Evolutionary conservation across 2,888 invertebrate genomes (phyloP).

Genomic region (Anodontia alba): DNA sequence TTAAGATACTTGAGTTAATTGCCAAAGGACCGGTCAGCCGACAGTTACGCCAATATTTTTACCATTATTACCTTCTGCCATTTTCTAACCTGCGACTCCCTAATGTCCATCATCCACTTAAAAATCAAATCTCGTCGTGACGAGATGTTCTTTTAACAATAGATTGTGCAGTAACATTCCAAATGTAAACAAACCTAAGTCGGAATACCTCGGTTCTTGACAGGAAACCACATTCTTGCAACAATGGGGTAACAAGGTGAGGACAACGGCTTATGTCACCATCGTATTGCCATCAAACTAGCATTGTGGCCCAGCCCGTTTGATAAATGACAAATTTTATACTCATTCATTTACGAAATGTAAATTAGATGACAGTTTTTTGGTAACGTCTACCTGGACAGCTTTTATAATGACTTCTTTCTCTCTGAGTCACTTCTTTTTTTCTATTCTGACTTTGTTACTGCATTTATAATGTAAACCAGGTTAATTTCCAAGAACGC

Average conservation of each 20-base stretch:
- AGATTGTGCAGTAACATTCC: slow-evolving; percentile 11
- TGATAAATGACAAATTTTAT: neutral
- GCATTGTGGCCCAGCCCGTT: neutral
- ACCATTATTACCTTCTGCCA: slow-evolving; percentile 21
- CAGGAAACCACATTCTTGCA: slow-evolving; percentile 32
- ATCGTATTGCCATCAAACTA: neutral
- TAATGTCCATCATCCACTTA: slow-evolving; percentile 26
- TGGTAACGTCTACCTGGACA: too few species aligned
- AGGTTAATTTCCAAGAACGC: too few species aligned
- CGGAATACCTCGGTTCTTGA: slow-evolving; percentile 24
- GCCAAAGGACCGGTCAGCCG: slow-evolving; percentile 15
- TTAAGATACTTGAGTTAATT: slow-evolving; percentile 12
- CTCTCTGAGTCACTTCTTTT: too few species aligned
- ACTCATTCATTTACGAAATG: neutral
- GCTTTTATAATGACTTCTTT: too few species aligned
- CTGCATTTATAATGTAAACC: too few species aligned
- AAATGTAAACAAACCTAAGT: slow-evolving; percentile 16
- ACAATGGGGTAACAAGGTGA: slow-evolving; percentile 16
- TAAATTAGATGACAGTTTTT: too few species aligned
- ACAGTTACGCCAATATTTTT: slow-evolving; percentile 6
- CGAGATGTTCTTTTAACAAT: slow-evolving; percentile 18
- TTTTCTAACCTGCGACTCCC: slow-evolving; percentile 15
- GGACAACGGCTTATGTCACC: slow-evolving; percentile 14
- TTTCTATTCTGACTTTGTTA: too few species aligned
- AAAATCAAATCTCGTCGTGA: slow-evolving; percentile 17